phyloP scores from a whole-genome alignment of 2,888 invertebrate species.

The Nemoura dubitans region DNA sequence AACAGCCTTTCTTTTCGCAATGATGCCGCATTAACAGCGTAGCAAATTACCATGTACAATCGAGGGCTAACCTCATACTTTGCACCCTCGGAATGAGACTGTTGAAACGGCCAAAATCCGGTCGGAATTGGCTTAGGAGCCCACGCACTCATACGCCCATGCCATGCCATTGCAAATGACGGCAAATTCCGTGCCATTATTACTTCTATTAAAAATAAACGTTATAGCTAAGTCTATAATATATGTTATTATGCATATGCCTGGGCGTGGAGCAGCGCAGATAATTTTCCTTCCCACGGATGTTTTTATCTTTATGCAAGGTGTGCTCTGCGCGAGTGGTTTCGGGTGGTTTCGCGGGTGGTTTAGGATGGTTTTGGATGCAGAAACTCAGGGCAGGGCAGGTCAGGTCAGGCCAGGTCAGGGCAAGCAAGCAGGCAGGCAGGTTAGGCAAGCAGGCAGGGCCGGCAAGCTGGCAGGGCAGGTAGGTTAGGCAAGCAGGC shows the following conservation, averaged over 20 bases:
- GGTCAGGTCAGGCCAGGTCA: too few species aligned
- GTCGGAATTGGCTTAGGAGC: not conserved
- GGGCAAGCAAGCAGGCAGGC: too few species aligned
- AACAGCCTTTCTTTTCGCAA: too few species aligned
- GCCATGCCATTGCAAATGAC: not conserved
- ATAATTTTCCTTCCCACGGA: not conserved
- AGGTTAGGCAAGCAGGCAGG: too few species aligned
- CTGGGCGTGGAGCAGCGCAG: not conserved
- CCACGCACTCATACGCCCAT: not conserved
- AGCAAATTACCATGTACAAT: not conserved
- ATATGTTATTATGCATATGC: not conserved
- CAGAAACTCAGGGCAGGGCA: too few species aligned
- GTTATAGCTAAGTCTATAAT: not conserved
- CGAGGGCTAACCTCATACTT: not conserved
- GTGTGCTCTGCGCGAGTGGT: not conserved
- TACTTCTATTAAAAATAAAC: slow-evolving; percentile 7
- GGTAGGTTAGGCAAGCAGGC: too few species aligned
- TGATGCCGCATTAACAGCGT: not conserved
- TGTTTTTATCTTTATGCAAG: not conserved
- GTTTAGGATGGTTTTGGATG: too few species aligned
- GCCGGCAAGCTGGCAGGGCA: too few species aligned
- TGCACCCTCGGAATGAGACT: not conserved
- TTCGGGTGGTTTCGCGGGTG: not conserved
- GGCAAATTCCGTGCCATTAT: not conserved
- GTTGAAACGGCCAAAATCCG: not conserved